A percentile compares a stretch with the other conserved stretches of the same genome.
phyloP scores from a whole-genome alignment of 2,797 vertebrate genomes.

The Onychomys torridus region DNA sequence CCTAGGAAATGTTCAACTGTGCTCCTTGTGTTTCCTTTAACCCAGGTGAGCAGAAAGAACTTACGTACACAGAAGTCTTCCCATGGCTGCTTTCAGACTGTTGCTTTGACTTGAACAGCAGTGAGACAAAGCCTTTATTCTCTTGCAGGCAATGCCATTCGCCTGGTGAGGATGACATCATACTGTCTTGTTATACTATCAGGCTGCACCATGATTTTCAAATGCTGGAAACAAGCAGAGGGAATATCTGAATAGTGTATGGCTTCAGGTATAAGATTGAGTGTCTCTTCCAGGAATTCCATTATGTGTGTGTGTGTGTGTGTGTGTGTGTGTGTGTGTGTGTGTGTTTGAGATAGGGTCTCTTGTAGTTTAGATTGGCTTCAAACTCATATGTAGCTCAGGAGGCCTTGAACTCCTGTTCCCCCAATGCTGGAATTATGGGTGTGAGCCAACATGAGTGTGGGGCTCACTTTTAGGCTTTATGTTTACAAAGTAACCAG shows the following conservation, averaged over 20 bases:
- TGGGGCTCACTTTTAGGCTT: not conserved
- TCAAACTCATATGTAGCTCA: not conserved
- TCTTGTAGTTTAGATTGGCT: not conserved
- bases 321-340: not conserved
- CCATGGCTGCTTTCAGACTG: not conserved
- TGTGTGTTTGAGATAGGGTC: not conserved
- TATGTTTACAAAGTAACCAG: constrained; percentile 11
- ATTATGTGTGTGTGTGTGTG: not conserved
- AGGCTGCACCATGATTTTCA: not conserved
- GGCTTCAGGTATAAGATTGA: not conserved
- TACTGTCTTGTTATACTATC: not conserved
- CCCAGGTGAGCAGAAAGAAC: not conserved
- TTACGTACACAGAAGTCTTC: not conserved
- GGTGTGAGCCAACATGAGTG: not conserved
- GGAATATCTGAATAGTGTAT: not conserved
- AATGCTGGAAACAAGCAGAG: not conserved
- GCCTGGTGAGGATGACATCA: not conserved
- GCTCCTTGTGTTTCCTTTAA: not conserved
- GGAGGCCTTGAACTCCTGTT: not conserved
- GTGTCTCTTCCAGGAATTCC: not conserved
- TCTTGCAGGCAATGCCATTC: not conserved
- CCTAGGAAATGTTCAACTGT: not conserved
- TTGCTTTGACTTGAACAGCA: not conserved
- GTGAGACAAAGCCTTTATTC: not conserved
- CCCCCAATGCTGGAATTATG: not conserved